phyloP scores from a whole-genome alignment of 2,888 invertebrate genomes.

The Ernsta delagoae region DNA sequence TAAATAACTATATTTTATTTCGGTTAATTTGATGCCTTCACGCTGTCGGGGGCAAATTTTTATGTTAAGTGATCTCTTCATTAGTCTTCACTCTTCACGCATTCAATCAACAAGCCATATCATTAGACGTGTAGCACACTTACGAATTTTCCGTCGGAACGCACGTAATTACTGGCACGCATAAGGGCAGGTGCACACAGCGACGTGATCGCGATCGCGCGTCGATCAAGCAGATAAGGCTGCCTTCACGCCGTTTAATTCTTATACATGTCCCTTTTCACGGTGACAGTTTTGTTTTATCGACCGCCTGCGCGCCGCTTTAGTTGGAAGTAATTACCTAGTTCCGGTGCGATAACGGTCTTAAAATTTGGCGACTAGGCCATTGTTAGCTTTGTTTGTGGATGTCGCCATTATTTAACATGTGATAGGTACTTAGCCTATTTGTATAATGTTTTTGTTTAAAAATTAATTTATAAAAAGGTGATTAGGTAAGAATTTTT shows the following conservation, averaged over 20 bases:
- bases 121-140: slow-evolving; percentile 34
- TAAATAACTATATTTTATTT: background rate
- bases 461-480: background rate
- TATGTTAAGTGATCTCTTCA: background rate
- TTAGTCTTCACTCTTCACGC: slow-evolving; percentile 29
- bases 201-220: slow-evolving; percentile 44
- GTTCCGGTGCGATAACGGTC: slow-evolving; percentile 41
- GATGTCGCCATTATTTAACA: slow-evolving; percentile 6
- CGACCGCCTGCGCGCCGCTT: slow-evolving; percentile 42
- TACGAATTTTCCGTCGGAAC: slow-evolving; percentile 24
- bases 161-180: slow-evolving; percentile 32
- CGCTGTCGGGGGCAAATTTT: background rate
- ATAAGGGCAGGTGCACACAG: slow-evolving; percentile 65
- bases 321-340: slow-evolving; percentile 38
- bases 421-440: background rate
- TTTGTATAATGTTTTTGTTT: background rate
- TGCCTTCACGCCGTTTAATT: slow-evolving; percentile 49
- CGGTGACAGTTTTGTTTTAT: slow-evolving; percentile 62
- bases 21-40: background rate
- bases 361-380: slow-evolving; percentile 25
- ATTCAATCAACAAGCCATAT: slow-evolving; percentile 29
- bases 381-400: slow-evolving; percentile 28
- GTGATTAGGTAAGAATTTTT: no score
- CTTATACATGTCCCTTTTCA: slow-evolving; percentile 31
- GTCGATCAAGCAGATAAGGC: slow-evolving; percentile 50